A percentile compares a stretch with the other conserved stretches of the same genome.
Evolutionary conservation across 2,888 invertebrate genomes (phyloP).

Genomic region (Amphipyra berbera): DNA sequence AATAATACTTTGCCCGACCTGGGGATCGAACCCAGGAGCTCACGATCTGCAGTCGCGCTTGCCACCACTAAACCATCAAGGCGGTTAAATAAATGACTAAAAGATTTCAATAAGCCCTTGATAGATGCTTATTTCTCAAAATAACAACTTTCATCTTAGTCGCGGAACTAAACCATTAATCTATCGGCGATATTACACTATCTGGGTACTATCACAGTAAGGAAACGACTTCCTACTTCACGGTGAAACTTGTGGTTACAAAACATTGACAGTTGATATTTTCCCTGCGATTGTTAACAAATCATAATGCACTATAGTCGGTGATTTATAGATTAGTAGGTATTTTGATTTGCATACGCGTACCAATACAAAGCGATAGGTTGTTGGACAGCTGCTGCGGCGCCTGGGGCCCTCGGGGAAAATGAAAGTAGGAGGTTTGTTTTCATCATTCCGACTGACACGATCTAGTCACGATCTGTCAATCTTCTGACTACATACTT

Average conservation of each 20-base stretch:
- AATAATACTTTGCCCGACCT: too few species aligned
- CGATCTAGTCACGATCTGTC: slow-evolving; percentile 64
- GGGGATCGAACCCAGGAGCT: too few species aligned
- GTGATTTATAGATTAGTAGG: slow-evolving; percentile 37
- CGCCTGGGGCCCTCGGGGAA: slow-evolving; percentile 51
- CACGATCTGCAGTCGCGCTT: too few species aligned
- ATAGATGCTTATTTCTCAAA: not conserved
- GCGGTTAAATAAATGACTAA: slow-evolving; percentile 1
- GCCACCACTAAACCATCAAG: too few species aligned
- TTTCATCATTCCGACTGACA: slow-evolving; percentile 60
- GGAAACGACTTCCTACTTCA: slow-evolving; percentile 25
- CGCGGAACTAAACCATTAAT: slow-evolving; percentile 2
- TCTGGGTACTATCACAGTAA: not conserved
- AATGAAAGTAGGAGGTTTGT: slow-evolving; percentile 65
- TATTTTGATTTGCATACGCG: slow-evolving; percentile 48
- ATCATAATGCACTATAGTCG: slow-evolving; percentile 28
- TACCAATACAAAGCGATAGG: slow-evolving; percentile 31
- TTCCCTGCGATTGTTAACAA: slow-evolving; percentile 33
- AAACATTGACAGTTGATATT: slow-evolving; percentile 27
- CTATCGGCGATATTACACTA: not conserved
- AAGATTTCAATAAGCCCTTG: slow-evolving; percentile 2
- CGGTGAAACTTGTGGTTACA: slow-evolving; percentile 32
- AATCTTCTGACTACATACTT: slow-evolving; percentile 58
- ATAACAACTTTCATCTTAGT: slow-evolving; percentile 10
- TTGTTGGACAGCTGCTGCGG: slow-evolving; percentile 27